These are phyloP conservation scores for Trachelipus rathkii DNA, from an alignment of 1,140 invertebrate species.

Conservation along the genomic window DNA sequence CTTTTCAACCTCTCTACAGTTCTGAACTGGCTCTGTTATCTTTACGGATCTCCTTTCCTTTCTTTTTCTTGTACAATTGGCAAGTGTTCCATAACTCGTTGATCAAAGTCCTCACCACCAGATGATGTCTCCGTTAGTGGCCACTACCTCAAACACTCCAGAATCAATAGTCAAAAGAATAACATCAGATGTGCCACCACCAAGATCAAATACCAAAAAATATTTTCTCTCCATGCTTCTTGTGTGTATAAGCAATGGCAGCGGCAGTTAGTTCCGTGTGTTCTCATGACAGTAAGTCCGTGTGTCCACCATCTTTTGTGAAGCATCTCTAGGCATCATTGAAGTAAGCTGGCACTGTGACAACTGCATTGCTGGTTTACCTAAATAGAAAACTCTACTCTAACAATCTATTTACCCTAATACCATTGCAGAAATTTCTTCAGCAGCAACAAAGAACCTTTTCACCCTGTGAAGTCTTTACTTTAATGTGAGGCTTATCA, in stretches of 20 bases:
- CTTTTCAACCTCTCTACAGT: conserved; percentile 95
- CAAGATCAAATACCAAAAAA: conserved; percentile 97
- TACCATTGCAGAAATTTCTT: conserved; percentile 98
- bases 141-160: conserved; percentile 85
- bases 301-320: conserved; percentile 74
- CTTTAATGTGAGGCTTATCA: conserved; percentile 73
- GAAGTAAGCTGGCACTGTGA: conserved; percentile 98
- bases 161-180: conserved; percentile 98
- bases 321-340: conserved; percentile 97
- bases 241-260: conserved; percentile 98
- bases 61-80: conserved; percentile 98
- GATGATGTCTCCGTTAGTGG: conserved; percentile 98
- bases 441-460: conserved; percentile 91
- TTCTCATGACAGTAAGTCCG: conserved; percentile 95
- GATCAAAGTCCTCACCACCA: conserved; percentile 99
- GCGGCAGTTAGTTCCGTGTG: conserved; percentile 99
- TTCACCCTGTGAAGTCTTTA: conserved; percentile 61
- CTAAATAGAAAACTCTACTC: conserved; percentile 93
- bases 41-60: conserved; percentile 93
- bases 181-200: conserved; percentile 99
- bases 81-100: conserved; percentile 97
- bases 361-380: conserved; percentile 91
- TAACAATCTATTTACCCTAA: conserved; percentile 97
- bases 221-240: conserved; percentile 99
- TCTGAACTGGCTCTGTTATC: conserved; percentile 70